These are phyloP conservation scores for Drosophila helvetica DNA, from an alignment of 2,888 invertebrate species.

Conservation along the genomic window DNA sequence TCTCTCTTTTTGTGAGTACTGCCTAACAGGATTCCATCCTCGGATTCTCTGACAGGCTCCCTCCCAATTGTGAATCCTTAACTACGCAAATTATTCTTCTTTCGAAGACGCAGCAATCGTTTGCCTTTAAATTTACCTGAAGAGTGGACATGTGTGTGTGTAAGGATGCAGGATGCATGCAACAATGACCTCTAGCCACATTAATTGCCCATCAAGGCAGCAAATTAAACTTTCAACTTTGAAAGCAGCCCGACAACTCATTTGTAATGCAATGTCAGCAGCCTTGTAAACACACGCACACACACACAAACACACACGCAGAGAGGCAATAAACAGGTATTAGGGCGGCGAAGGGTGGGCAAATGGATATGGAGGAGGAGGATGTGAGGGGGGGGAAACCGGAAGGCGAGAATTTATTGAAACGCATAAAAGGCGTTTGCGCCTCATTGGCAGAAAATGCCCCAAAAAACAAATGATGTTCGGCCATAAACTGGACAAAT, in stretches of 20 bases:
- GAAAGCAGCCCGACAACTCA: slow-evolving; percentile 32
- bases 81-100: too few species aligned
- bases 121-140: not conserved
- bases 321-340: slow-evolving; percentile 71
- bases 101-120: too few species aligned
- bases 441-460: slow-evolving; percentile 45
- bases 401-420: slow-evolving; percentile 73
- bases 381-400: slow-evolving; percentile 23
- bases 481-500: slow-evolving; percentile 75
- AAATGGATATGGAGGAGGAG: not conserved
- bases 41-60: too few species aligned
- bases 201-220: slow-evolving; percentile 32
- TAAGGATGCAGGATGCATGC: not conserved
- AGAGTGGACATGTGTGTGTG: slow-evolving; percentile 7
- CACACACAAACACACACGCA: too few species aligned
- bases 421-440: slow-evolving; percentile 69
- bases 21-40: too few species aligned
- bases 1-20: too few species aligned
- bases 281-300: slow-evolving; percentile 16
- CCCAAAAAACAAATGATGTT: slow-evolving; percentile 65
- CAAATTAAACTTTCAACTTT: slow-evolving; percentile 38
- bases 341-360: slow-evolving; percentile 31
- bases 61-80: too few species aligned
- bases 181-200: slow-evolving; percentile 26
- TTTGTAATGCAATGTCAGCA: slow-evolving; percentile 59